Evolutionary conservation across 2,797 vertebrate species (phyloP).

Genomic region (Anas bahamensis): DNA sequence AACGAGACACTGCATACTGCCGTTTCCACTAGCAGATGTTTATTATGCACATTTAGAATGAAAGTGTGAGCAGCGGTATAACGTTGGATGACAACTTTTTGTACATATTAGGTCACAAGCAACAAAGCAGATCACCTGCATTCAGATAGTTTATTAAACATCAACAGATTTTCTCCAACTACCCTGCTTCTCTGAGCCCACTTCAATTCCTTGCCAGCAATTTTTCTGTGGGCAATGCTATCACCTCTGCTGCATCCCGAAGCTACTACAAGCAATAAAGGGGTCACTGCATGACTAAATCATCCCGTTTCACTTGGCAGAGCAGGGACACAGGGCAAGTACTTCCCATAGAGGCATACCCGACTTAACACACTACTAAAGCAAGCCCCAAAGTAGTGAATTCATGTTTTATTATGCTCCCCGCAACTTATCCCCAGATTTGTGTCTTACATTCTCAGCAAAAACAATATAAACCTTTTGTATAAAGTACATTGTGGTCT

Average conservation of each 20-base stretch:
- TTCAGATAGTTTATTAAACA: not conserved
- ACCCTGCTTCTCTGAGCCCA: not conserved
- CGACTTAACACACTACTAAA: not conserved
- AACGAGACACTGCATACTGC: not conserved
- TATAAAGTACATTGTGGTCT: not conserved
- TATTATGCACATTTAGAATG: not conserved
- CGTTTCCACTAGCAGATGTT: not conserved
- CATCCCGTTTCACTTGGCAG: not conserved
- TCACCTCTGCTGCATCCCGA: not conserved
- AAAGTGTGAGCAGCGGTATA: not conserved
- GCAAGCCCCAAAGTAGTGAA: not conserved
- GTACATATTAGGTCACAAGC: not conserved
- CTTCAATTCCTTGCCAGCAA: not conserved
- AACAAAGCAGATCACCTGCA: not conserved
- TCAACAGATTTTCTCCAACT: not conserved
- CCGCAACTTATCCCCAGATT: not conserved
- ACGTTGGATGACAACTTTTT: not conserved
- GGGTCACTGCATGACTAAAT: not conserved
- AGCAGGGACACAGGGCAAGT: fast-evolving
- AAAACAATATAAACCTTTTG: not conserved
- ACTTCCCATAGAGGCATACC: fast-evolving
- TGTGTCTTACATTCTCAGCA: not conserved
- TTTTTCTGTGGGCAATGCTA: not conserved
- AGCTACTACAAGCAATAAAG: not conserved
- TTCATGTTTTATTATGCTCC: not conserved